Evolutionary conservation across 2,113 vertebrate genomes (phyloP).

Genomic region (Xiphophorus couchianus): DNA sequence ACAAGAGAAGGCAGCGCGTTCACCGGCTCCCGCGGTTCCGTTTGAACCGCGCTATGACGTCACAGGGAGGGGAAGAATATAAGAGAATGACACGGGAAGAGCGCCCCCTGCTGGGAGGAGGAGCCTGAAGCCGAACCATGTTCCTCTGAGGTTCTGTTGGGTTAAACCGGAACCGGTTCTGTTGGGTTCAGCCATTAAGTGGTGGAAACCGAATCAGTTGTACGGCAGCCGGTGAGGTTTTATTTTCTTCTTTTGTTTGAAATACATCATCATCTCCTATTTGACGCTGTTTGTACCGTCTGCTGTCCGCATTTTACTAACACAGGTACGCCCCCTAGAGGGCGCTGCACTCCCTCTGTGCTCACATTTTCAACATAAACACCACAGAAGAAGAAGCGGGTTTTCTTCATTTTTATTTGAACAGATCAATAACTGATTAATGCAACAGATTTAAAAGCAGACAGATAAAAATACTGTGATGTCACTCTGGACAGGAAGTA

Average conservation of each 20-base stretch:
- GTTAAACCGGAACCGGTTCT: no score
- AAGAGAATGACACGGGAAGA: no score
- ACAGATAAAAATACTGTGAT: conserved; percentile 15
- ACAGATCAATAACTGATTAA: conserved; percentile 32
- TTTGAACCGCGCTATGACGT: not conserved
- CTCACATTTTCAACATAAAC: not conserved
- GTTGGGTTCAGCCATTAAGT: no score
- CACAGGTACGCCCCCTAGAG: not conserved
- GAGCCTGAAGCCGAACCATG: not conserved
- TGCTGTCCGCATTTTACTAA: not conserved
- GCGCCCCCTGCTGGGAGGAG: conserved; percentile 14
- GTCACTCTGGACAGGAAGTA: conserved; percentile 25
- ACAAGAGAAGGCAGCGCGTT: no score
- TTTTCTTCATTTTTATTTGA: conserved; percentile 47
- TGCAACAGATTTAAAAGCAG: conserved; percentile 33
- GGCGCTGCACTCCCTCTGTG: no score
- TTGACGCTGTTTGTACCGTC: no score
- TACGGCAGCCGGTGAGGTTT: no score
- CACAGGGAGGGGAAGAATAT: no score
- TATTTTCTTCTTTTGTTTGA: no score
- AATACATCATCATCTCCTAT: no score
- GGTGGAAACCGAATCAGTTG: no score
- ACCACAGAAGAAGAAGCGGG: not conserved
- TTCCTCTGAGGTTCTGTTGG: no score
- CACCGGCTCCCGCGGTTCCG: not conserved